A percentile compares a stretch with the other conserved stretches of the same genome.
Evolutionary conservation across 2,797 vertebrate genomes (phyloP).

Genomic region (Agapornis canus): DNA sequence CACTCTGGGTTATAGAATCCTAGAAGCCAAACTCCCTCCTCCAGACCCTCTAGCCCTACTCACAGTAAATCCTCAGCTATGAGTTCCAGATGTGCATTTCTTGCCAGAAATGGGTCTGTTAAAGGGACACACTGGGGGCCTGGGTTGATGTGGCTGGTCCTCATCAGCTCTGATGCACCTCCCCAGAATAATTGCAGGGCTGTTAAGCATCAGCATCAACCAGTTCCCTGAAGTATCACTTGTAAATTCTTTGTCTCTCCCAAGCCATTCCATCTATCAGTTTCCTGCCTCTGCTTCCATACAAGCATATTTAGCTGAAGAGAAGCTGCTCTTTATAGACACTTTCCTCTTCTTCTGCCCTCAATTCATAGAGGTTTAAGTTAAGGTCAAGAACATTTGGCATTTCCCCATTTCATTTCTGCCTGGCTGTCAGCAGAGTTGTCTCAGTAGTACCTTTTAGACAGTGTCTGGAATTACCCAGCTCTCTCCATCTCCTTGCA

Average conservation of each 20-base stretch:
- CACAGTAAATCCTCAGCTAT: background rate
- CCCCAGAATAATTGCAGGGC: background rate
- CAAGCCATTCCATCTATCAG: background rate
- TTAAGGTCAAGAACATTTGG: slow-evolving; percentile 31
- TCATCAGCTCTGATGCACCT: background rate
- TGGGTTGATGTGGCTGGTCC: background rate
- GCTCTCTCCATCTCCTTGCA: background rate
- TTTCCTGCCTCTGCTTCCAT: background rate
- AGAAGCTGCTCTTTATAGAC: background rate
- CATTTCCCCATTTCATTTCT: slow-evolving; percentile 34
- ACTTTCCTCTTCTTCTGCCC: background rate
- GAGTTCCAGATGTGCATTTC: background rate
- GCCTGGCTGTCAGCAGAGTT: background rate
- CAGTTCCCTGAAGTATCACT: background rate
- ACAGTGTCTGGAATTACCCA: background rate
- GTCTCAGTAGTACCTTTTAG: background rate
- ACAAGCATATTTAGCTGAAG: slow-evolving; percentile 12
- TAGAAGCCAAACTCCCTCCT: background rate
- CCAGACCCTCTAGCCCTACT: background rate
- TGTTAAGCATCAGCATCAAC: background rate
- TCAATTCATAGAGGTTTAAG: slow-evolving; percentile 41
- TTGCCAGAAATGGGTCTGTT: background rate
- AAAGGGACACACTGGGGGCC: background rate
- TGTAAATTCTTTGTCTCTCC: background rate
- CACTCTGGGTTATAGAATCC: fast-evolving